Conservation (phyloP, 2,113 vertebrate species). For the Lasiurus borealis region DNA sequence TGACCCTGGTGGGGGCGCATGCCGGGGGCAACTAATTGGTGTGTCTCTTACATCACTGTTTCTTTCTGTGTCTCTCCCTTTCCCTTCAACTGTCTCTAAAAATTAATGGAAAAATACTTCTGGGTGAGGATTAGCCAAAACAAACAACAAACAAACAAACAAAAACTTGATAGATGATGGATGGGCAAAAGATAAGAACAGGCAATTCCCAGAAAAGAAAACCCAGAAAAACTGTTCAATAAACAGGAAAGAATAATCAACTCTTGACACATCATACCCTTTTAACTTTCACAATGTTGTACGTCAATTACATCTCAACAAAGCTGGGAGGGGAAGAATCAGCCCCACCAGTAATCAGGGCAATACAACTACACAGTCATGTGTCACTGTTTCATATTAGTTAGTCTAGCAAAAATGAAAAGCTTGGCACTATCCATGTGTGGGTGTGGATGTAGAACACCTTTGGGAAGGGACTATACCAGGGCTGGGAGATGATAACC, state of each 20-base stretch:
- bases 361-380: background rate
- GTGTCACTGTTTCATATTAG: background rate
- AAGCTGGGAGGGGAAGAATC: background rate
- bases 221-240: background rate
- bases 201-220: background rate
- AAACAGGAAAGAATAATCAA: background rate
- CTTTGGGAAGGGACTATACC: background rate
- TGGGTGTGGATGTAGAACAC: background rate
- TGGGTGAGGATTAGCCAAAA: background rate
- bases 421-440: background rate
- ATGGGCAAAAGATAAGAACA: slow-evolving; percentile 4
- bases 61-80: background rate
- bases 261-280: background rate
- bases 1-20: background rate
- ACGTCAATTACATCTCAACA: background rate
- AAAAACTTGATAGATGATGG: background rate
- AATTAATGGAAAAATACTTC: background rate
- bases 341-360: background rate
- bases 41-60: background rate
- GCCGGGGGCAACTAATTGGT: background rate
- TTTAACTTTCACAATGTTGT: background rate
- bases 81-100: background rate
- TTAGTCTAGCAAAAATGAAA: background rate
- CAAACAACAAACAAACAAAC: background rate
- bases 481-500: background rate